Evolutionary conservation across 1,140 invertebrate species (phyloP), one percentile per base, ranked within the genome.

Genomic region (Euschistus heros): DNA sequence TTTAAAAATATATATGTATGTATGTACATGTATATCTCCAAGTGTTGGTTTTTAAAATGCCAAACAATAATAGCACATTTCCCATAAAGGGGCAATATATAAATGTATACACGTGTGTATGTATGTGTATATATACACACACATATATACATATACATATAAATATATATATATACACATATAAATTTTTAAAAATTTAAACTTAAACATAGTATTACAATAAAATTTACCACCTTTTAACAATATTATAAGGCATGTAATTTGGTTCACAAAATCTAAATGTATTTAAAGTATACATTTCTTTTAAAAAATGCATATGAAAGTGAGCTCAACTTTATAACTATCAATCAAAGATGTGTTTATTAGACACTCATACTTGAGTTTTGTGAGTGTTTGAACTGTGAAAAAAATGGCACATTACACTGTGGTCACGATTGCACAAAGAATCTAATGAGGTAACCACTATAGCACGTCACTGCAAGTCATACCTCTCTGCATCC

Each of bases 401-500:
- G 63, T 15, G 42, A 33, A 54, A 64, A 64, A 27, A n/a, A 66
- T 66, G 57, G 65, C 65, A 66, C 65, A 61, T 61, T 46, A 54
- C 30, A 52, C 57, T 66, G 65, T 66, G 65, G 57, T 66, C 57
- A 66, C 52, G 54, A 66, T 66, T 66, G 57, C 65, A 66, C 65
- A 50, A 57, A 22, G 26, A 61, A 66, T 7, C n/a, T 55, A 54
- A 50, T 18, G 33, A 44, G 65, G 65, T 66, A 66, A 66, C 65
- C 65, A 66, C 65, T 61, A 50, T 52, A 60, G 54, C 27, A 17
- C 17, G 30, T 66, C 65, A 64, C 55, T 60, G 62, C n/a, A 67
- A 37, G 27, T 67, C 66, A 62, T 67, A 67, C 52, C 66, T 67
- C 66, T 67, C 66, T 67, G 63, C 62, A 64, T 67, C 66, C 66